Evolutionary conservation across 2,888 invertebrate genomes (phyloP), one percentile per base, ranked within the genome.

Genomic region (Fabriciana adippe): DNA sequence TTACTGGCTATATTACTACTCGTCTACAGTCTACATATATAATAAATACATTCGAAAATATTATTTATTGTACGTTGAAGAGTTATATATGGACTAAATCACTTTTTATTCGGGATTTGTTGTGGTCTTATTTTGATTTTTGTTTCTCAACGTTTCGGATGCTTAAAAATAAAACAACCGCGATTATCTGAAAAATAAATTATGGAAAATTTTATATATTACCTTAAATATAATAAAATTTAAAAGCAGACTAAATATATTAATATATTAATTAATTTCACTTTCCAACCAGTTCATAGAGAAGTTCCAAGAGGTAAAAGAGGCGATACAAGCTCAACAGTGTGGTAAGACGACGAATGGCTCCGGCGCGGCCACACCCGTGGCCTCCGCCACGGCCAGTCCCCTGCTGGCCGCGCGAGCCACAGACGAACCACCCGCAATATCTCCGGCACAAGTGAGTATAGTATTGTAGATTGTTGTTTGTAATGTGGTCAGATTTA

Each of bases 271-370:
- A n/a, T n/a, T n/a, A n/a, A n/a, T 41, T 11, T 11, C 11, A 81
- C 69, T 64, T 72, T 66, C 54, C 66, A 72, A 75, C 0, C 92
- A 97, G 97, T 99, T 99, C 92, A 98, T 99, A 79, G 99, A 99
- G 88, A 99, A 99, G 90, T 99, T 99, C 89, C 98, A 98, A 93
- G 99, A 99, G 89, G 98, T 99, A 35, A 99, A 99, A 86, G 99
- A 99, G 87, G 97, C 98, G 53, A 98, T 98, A 15, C 95, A 96
- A 79, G 89, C 90, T 16, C 91, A 91, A 74, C 88, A 88, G 65
- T 83, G 86, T 68, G 78, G 81, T 4, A 75, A 73, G 5, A 75
- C 75, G 15, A 83, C 83, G 14, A 90, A 90, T 70, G 90, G 94
- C 11, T 92, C 93, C 79, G 94, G 95, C 31, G 96, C 95, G 0